Base-by-base conservation (phyloP, 2,888 invertebrate genomes). In the Dicyrtoma fusca region DNA sequence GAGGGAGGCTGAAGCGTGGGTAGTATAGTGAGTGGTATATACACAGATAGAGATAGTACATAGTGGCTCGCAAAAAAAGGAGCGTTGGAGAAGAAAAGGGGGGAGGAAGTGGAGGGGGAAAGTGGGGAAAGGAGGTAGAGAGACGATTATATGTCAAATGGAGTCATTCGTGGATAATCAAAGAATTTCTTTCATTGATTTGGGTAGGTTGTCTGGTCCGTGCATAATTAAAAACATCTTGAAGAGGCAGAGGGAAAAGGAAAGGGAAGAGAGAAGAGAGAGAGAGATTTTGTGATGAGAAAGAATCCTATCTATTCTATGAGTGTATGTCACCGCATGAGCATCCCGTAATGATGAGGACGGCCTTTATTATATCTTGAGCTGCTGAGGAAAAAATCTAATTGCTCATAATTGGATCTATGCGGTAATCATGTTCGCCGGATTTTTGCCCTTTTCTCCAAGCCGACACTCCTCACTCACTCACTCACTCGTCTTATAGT, bases 341-440 rank as follows among this genome's bases (percentile, higher is more conserved):
- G 69, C 57, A 71, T 68, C 66, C 53, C 62, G 71, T 74, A 76
- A 75, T 76, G 72, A 74, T 72, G 76, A 76, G 73, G 73, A 75
- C 73, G 73, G 65, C 71, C 76, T 76, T 76, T 76, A 76, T 76
- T 74, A 76, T 72, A 65, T 34, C 69, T 61, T 69, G 34, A 49
- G 68, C 55, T 25, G 68, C 55, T 25, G 72, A 55, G 63, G 73
- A 77, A 79, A 79, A 79, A 78, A 77, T 76, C 74, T 80, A 81
- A 81, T 81, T 81, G 80, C 79, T 81, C 81, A 81, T 81, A 81
- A 81, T 81, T 81, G 81, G 79, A 80, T 79, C 77, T 79, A 74
- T 75, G 76, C 73, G 69, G 79, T 77, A 81, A 80, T 81, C 79
- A 81, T 80, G 77, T 76, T 76, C 76, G 66, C 53, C 34, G 78